Evolutionary conservation across 2,888 invertebrate species (phyloP), one percentile per base, ranked within the genome.

Genomic region (Silvanus unidentatus): DNA sequence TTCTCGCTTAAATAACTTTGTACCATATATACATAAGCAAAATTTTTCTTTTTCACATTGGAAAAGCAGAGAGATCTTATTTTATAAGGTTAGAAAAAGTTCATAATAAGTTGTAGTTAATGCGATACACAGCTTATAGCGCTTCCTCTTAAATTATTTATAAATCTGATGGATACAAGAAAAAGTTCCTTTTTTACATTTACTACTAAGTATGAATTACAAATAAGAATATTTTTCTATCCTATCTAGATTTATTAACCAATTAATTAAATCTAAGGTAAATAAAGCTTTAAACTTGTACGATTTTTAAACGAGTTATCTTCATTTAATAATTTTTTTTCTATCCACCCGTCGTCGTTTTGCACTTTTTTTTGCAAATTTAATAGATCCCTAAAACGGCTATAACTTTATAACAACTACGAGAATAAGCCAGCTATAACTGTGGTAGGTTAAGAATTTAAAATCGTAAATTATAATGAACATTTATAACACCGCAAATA

Each of bases 1-100:
- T 22, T 22, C 22, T 22, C 32, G n/a, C 45, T 47, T 47, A 47
- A 47, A 47, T 44, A 47, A 40, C 47, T 47, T 45, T 15, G 39
- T 30, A 11, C 39, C 38, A 37, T 42, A 42, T 37, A 13, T 9
- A 13, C 6, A 13, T 37, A 37, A 11, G 12, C 15, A 37, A 37
- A 37, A 37, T 37, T 37, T 37, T 37, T 11, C 37, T 37, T 32
- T 12, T 32, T 32, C n/a, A 11, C n/a, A 32, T 11, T 32, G 12
- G n/a, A 12, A 32, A 32, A 32, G 22, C 4, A 32, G 32, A 32
- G n/a, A 32, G 12, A 32, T 32, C 5, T 32, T 32, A 32, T 32
- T 32, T n/a, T 32, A 12, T 12, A n/a, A 32, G 12, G 11, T 32
- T 11, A 9, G 11, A 32, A 32, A 32, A 32, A 32, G 12, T 11